Evolutionary conservation across 35 echinoderm and acorn worm genomes (phyloP), one percentile per base, ranked within the genome.

Genomic region (Hemicentrotus pulcherrimus): DNA sequence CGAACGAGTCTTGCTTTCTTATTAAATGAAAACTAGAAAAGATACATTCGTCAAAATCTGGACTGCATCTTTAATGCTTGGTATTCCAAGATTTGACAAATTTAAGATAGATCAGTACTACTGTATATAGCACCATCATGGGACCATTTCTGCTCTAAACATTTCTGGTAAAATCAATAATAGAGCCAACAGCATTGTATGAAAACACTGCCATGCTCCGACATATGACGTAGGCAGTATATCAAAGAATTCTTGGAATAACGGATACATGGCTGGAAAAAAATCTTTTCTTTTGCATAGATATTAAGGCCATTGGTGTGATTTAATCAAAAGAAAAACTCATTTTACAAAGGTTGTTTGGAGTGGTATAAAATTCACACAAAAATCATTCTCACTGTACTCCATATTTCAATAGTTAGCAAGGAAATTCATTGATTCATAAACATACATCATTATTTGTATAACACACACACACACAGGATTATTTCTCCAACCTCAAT

Each of bases 11-110:
- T 22, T n/a, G 28, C n/a, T 59, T 78, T 78, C 16, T 78, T 78
- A 78, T 78, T n/a, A 78, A 78, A 59, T 59, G 65, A 78, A 78
- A 78, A 78, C 24, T n/a, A 78, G 65, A 78, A 70, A 70, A 78
- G 7, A 78, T 78, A n/a, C 65, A 78, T 78, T 78, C 24, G 19
- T 78, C 65, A 22, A 6, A 13, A 55, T 4, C 19, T n/a, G 19
- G 65, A 78, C 19, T 6, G 22, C 22, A 78, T 78, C 19, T 78
- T 78, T 28, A 4, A 78, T 78, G 28, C 65, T 8, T 78, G 65
- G 19, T 22, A 78, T 28, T 78, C 28, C 65, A 78, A 78, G 19
- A 78, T n/a, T 78, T 28, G 22, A 78, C 65, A 78, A 78, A 78
- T 28, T 78, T 28, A 9, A 59, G 35, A 10, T 59, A 59, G 52